These are phyloP conservation scores for Orientallactaga bullata DNA, from an alignment of 2,113 vertebrate species.

Conservation along the genomic window DNA sequence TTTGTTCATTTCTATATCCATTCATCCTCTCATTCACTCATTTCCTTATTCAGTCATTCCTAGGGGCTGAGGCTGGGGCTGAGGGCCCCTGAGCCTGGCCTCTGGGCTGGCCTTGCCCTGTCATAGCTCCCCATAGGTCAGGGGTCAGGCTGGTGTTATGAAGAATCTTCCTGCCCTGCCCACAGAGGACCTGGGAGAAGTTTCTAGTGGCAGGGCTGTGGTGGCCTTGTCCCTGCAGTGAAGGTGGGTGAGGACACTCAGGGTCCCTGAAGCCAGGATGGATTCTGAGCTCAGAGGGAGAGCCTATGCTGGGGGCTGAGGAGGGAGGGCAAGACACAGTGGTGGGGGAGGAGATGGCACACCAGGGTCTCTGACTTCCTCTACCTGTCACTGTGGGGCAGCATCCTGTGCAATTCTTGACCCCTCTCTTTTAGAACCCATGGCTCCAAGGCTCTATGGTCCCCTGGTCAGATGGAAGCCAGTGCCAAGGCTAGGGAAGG, in stretches of 20 bases:
- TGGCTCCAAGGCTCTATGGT: neutral
- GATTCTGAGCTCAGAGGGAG: neutral
- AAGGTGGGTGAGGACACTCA: neutral
- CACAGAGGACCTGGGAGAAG: neutral
- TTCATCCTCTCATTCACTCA: too few species aligned
- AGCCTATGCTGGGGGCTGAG: neutral
- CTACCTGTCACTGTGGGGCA: neutral
- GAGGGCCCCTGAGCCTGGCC: neutral
- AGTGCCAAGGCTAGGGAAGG: neutral
- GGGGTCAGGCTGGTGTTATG: neutral
- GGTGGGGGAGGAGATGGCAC: accelerated
- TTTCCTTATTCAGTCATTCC: neutral
- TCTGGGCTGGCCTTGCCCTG: neutral
- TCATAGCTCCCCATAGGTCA: neutral
- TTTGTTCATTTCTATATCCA: too few species aligned
- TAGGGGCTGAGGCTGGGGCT: neutral
- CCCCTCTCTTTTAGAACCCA: accelerated
- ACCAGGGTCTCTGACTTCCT: neutral
- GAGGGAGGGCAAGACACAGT: neutral
- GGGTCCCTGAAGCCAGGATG: neutral
- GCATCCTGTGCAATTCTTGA: neutral
- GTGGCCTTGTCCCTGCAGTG: neutral
- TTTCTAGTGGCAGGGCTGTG: neutral
- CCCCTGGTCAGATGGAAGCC: neutral
- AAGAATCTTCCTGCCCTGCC: neutral